A percentile compares a stretch with the other conserved stretches of the same genome.
Evolutionary conservation across 2,888 invertebrate species (phyloP).

Genomic region (Herminia tarsipennalis): DNA sequence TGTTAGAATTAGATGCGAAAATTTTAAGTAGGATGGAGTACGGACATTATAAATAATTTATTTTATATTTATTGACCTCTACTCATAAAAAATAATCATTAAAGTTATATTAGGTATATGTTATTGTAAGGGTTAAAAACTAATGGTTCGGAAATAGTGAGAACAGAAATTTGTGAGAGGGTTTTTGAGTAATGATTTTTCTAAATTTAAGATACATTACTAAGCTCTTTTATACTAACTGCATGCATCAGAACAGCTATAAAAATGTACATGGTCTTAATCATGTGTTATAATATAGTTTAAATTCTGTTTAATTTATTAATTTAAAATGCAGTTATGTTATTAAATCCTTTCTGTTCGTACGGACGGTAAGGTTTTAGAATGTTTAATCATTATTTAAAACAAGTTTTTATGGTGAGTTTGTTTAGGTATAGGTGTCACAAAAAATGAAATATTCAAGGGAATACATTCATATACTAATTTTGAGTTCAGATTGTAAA

Average conservation of each 20-base stretch:
- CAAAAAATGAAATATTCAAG: constrained; percentile 36
- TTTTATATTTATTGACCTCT: too few species aligned
- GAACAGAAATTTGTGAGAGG: too few species aligned
- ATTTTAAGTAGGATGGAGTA: too few species aligned
- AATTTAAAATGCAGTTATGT: constrained; percentile 30
- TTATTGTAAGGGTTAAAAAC: too few species aligned
- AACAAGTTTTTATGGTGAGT: constrained; percentile 18
- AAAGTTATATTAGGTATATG: too few species aligned
- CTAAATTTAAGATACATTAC: too few species aligned
- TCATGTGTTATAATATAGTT: constrained; percentile 43
- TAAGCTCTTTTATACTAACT: constrained; percentile 47
- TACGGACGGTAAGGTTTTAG: constrained; percentile 66
- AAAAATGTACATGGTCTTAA: constrained; percentile 44
- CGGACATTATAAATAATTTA: too few species aligned
- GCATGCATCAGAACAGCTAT: constrained; percentile 21
- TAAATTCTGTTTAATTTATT: constrained; percentile 28
- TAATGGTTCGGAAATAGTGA: too few species aligned
- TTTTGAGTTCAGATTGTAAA: constrained; percentile 64
- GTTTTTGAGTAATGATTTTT: background rate
- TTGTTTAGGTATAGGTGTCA: constrained; percentile 22
- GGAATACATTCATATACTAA: constrained; percentile 38
- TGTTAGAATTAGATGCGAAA: too few species aligned
- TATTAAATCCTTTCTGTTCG: constrained; percentile 23
- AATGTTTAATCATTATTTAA: constrained; percentile 39
- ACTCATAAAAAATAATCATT: too few species aligned